Base-by-base conservation (phyloP, 2,888 invertebrate species). In the Himalopsyche japonica region DNA sequence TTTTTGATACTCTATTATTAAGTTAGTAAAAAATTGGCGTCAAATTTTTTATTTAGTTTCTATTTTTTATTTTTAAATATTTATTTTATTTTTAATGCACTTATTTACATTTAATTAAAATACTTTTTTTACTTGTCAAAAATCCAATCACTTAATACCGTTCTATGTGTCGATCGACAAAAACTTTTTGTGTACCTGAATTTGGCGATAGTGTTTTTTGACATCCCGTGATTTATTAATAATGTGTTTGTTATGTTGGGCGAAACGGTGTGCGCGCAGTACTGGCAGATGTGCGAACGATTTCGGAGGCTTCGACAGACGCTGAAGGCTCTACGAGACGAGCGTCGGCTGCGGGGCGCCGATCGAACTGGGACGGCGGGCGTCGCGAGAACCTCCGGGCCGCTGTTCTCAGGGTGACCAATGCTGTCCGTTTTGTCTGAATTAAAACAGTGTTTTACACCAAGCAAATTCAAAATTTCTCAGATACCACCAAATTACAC, bases 381-480 rank as follows among this genome's bases (percentile, higher is more conserved):
- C 89, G 89, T 3, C 88, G 88, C 90, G 91, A 90, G 81, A 83
- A 81, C 84, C 80, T 24, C 64, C 18, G 87, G 88, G 88, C 85
- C 89, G 88, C 12, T 87, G 88, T 80, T 24, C 43, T n/a, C 85
- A 12, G 89, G 90, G 82, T 90, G 88, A 82, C 83, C 86, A 48
- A 43, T 15, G 15, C 43, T 43, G 7, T 15, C 43, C 12, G 43
- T 15, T 43, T 43, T 15, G 15, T 15, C 0, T 15, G 12, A 15
- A 43, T 43, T 15, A 3, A 2, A 15, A 43, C 43, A 43, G 43
- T 43, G 12, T 43, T 15, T 43, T 12, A 1, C 15, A 15, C 15
- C 43, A 10, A 6, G 37, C 37, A 6, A 5, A 8, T 37, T 8
- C 43, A n/a, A n/a, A n/a, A n/a, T 15, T 15, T 43, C 2, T 15